Base-by-base conservation (phyloP, 2,888 invertebrate genomes). In the Lasius fuliginosus region DNA sequence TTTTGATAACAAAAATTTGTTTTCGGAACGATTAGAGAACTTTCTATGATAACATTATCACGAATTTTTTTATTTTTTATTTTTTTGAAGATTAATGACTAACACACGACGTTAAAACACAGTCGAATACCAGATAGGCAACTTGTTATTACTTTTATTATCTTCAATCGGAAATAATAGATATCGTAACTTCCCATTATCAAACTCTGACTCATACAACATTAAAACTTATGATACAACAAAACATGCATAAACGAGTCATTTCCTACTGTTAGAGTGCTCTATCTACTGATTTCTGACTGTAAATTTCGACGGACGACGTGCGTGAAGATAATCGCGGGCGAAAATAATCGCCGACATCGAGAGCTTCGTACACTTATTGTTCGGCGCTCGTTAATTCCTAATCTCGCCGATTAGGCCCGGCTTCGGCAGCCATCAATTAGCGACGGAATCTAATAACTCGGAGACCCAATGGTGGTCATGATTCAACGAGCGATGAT, bases 401-500 rank as follows among this genome's bases (percentile, higher is more conserved):
- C 42, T 58, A 77, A 77, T 77, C 73, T 73, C 46, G 23, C 9
- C 23, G 58, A 71, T 79, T 79, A 46, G 33, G 18, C 15, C 9
- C 60, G 58, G 60, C 8, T 46, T 46, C 27, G 46, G 15, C 12
- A 23, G 23, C 27, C 36, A 73, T 62, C 71, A 73, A 79, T 79
- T 60, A 60, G 18, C 71, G 36, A 27, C 9, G 73, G 40, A 56
- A 77, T 77, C 68, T 77, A 68, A 76, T 46, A 27, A 73, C 58
- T 33, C 69, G n/a, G n/a, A 49, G 49, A 64, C 36, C 6, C 73
- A 8, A 56, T 40, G 56, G 33, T 6, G 42, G 27, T 27, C 36
- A 56, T 79, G 79, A 79, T 71, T 79, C 73, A 71, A 71, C 36
- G 36, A 5, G 46, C 18, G 71, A 79, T 79, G 79, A 79, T 71